Evolutionary conservation across 1,140 invertebrate species (phyloP).

Genomic region (Brachionus rotundiformis): DNA sequence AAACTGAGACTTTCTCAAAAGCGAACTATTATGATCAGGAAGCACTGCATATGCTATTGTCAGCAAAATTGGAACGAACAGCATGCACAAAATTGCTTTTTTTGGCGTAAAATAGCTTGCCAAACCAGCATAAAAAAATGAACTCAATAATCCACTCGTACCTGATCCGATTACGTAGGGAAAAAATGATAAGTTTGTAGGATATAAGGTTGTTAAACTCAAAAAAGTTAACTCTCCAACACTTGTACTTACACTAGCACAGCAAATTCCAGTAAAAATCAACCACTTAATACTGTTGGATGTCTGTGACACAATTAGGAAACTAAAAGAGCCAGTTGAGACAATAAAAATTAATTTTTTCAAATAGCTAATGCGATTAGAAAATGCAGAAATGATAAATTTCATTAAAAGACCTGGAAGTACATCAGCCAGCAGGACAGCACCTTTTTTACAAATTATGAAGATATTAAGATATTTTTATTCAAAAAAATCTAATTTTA

Average conservation of each 20-base stretch:
- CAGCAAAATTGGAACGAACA: conserved; percentile 73
- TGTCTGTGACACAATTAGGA: conserved; percentile 53
- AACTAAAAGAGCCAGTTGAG: conserved; percentile 32
- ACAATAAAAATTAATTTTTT: conserved; percentile 53
- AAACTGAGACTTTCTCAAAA: background rate
- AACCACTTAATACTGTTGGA: conserved; percentile 1
- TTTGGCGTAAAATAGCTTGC: conserved; percentile 68
- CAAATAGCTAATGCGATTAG: conserved; percentile 58
- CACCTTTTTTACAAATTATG: conserved; percentile 64
- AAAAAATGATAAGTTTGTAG: conserved; percentile 73
- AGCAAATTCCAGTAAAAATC: conserved; percentile 71
- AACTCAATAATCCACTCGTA: conserved; percentile 77
- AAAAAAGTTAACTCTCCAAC: conserved; percentile 80
- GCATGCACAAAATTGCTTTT: conserved; percentile 74
- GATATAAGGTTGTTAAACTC: conserved; percentile 70
- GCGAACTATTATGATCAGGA: background rate
- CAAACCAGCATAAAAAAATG: conserved; percentile 74
- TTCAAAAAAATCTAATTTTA: background rate
- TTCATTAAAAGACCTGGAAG: conserved; percentile 76
- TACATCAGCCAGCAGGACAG: conserved; percentile 79
- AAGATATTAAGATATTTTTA: background rate
- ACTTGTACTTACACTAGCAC: conserved; percentile 75
- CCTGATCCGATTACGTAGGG: conserved; percentile 81
- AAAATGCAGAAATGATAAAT: conserved; percentile 73
- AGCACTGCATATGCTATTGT: conserved; percentile 65